Evolutionary conservation across 2,888 invertebrate genomes (phyloP), one percentile per base, ranked within the genome.

Genomic region (Julus scandinavius): DNA sequence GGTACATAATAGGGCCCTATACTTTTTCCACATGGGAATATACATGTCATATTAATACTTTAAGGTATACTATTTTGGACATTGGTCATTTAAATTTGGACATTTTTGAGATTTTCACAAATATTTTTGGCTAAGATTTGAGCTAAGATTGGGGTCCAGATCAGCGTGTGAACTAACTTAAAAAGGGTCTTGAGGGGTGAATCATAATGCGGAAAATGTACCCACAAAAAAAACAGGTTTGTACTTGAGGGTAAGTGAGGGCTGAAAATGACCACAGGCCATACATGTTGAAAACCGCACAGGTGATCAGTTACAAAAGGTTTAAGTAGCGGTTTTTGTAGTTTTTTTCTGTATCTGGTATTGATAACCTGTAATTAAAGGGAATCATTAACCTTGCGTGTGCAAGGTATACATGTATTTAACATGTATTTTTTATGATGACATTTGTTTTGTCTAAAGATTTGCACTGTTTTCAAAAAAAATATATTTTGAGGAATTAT

Each of bases 141-240:
- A 29, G 1, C 29, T 29, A 29, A 29, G 29, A 29, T 45, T 45
- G 45, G 45, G 45, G 45, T 45, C 7, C 7, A 17, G 54, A n/a
- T 63, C n/a, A 17, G n/a, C n/a, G 63, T 63, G 63, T 63, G 63
- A 63, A 63, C 63, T 63, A n/a, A 63, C 63, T 15, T n/a, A 63
- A 63, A 63, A 63, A 63, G 63, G 63, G 63, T 63, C 63, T 63
- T 15, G 17, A 54, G 54, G 54, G 54, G 63, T 63, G 63, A 17
- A n/a, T 63, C n/a, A 63, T 15, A 63, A 63, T 63, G 63, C 63
- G 63, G 63, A n/a, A 63, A 63, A 63, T 63, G 63, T 17, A n/a
- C n/a, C n/a, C 6, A 54, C 54, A 17, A 54, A 54, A 15, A 58
- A 58, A 63, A 63, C 63, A 63, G 63, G 63, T 63, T 63, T 45